Conservation (phyloP, 2,113 vertebrate species). For the Myrmecophaga tridactyla region DNA sequence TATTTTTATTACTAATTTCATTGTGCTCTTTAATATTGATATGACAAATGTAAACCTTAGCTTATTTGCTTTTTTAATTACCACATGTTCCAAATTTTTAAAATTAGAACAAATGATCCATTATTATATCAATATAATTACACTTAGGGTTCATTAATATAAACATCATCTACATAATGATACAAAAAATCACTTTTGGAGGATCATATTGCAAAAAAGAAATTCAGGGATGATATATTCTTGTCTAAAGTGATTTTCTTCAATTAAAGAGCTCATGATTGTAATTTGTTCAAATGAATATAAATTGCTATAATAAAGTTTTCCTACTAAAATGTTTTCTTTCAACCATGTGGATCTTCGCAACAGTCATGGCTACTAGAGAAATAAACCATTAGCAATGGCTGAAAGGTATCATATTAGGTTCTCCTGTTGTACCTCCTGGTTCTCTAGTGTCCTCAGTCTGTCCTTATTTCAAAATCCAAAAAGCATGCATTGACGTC, state of each 20-base stretch:
- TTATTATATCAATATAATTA: background rate
- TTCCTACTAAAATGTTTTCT: background rate
- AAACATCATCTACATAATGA: background rate
- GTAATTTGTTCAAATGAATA: background rate
- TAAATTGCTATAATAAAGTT: background rate
- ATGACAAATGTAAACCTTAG: background rate
- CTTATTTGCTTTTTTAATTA: background rate
- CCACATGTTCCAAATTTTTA: background rate
- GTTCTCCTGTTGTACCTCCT: background rate
- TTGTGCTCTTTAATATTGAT: background rate
- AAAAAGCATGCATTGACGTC: background rate
- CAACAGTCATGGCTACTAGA: background rate
- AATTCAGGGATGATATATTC: background rate
- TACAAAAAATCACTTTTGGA: background rate
- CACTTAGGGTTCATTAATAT: background rate
- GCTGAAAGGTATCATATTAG: background rate
- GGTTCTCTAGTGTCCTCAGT: background rate
- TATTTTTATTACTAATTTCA: conserved; percentile 13
- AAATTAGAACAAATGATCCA: background rate
- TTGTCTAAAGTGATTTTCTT: background rate
- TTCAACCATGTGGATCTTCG: background rate
- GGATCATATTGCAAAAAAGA: background rate
- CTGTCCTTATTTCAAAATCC: background rate
- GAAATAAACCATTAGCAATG: background rate
- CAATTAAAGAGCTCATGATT: background rate